Conservation (phyloP, 2,888 invertebrate genomes). For the Eudasyphora cyanicolor region DNA sequence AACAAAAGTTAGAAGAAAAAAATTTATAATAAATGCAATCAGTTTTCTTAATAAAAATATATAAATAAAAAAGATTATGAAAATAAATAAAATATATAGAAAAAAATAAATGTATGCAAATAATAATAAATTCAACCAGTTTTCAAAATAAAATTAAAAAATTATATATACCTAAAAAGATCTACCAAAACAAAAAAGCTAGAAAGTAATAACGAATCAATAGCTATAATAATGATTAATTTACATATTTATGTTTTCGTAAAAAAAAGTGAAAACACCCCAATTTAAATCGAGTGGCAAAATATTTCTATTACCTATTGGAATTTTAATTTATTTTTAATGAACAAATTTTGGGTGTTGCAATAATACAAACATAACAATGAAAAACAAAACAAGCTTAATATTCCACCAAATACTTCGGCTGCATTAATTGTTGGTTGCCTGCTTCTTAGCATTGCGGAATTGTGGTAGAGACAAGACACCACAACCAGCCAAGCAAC, state of each 20-base stretch:
- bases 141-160: background rate
- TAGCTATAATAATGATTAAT: no score
- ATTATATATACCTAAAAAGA: conserved; percentile 1
- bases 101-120: no score
- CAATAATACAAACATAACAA: background rate
- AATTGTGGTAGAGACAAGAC: background rate
- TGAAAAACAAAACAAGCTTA: background rate
- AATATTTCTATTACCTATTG: background rate
- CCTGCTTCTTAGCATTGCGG: no score
- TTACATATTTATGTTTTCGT: background rate
- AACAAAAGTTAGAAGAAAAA: conserved; percentile 38
- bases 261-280: background rate
- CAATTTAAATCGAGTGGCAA: background rate
- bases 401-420: background rate
- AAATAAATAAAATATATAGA: conserved; percentile 23
- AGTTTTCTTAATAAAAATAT: background rate
- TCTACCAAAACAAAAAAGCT: background rate
- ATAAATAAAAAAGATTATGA: conserved; percentile 17
- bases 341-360: background rate
- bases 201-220: conserved; percentile 8
- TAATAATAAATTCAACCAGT: background rate
- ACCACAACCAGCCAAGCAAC: conserved; percentile 35
- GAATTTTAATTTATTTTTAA: background rate
- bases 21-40: background rate
- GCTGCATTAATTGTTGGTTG: background rate